phyloP scores from a whole-genome alignment of 2,797 vertebrate species.

The Micropoecilia bifurca region DNA sequence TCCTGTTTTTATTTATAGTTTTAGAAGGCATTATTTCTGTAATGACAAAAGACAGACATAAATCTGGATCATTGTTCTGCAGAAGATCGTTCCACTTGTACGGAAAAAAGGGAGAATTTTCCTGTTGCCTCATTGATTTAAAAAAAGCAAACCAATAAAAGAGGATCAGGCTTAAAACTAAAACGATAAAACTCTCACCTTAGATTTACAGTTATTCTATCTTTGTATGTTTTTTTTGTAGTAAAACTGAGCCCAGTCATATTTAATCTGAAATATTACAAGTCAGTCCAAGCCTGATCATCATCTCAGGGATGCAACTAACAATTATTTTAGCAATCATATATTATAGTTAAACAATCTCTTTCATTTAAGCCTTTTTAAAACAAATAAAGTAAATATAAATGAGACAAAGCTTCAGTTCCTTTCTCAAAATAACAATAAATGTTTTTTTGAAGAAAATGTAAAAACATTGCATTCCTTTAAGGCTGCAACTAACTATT shows the following conservation, averaged over 20 bases:
- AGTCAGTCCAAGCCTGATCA: background rate
- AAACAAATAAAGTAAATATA: too few relatives aligned
- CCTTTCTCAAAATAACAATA: too few relatives aligned
- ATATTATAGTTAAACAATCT: too few relatives aligned
- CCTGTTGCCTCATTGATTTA: background rate
- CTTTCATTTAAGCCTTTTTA: too few relatives aligned
- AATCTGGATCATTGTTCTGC: conserved; percentile 45
- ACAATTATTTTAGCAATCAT: too few relatives aligned
- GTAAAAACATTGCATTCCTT: too few relatives aligned
- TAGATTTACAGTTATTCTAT: background rate
- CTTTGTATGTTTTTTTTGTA: too few relatives aligned
- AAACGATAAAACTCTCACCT: too few relatives aligned
- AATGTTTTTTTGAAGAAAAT: too few relatives aligned
- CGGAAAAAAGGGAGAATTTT: background rate
- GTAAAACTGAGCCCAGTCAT: background rate
- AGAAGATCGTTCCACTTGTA: conserved; percentile 26
- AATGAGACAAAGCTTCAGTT: too few relatives aligned
- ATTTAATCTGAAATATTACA: background rate
- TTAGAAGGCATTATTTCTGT: conserved; percentile 55
- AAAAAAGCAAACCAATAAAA: background rate
- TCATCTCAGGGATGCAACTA: too few relatives aligned
- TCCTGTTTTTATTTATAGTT: conserved; percentile 58
- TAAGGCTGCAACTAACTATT: too few relatives aligned
- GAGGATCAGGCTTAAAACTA: background rate
- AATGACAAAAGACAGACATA: conserved; percentile 15